These are phyloP conservation scores for Cylas formicarius DNA, from an alignment of 1,140 invertebrate genomes.

Conservation along the genomic window DNA sequence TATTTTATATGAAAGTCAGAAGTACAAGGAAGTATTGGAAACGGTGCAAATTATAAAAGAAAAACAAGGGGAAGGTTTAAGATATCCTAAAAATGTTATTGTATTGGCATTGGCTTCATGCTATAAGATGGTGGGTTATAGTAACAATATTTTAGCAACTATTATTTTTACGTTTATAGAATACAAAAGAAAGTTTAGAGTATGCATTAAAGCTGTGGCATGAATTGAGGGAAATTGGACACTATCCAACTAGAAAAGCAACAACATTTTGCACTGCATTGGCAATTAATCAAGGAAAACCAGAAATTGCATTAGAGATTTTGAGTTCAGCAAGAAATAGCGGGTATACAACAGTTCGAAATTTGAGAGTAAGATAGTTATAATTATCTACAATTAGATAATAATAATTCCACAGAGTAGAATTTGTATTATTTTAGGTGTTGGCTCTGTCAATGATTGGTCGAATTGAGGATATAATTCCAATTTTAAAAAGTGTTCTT, in stretches of 20 bases:
- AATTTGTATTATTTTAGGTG: constrained; percentile 41
- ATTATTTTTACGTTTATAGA: no score
- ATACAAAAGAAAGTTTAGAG: constrained; percentile 61
- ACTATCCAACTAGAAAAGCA: constrained; percentile 51
- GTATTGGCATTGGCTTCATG: constrained; percentile 60
- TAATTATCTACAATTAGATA: background rate
- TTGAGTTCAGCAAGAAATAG: constrained; percentile 45
- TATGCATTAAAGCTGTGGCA: constrained; percentile 54
- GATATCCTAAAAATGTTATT: constrained; percentile 60
- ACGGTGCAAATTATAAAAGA: constrained; percentile 54
- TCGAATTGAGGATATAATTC: constrained; percentile 56
- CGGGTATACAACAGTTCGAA: constrained; percentile 60
- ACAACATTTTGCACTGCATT: constrained; percentile 55
- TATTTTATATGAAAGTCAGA: constrained; percentile 60
- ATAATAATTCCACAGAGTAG: no score
- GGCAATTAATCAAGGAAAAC: constrained; percentile 59
- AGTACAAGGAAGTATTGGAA: constrained; percentile 60
- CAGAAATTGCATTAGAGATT: constrained; percentile 61
- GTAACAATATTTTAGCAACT: background rate
- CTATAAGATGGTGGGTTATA: constrained; percentile 63
- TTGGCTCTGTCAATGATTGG: constrained; percentile 52
- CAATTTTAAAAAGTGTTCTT: constrained; percentile 51
- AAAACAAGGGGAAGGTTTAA: constrained; percentile 50
- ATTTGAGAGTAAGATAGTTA: constrained; percentile 52
- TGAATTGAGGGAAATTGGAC: constrained; percentile 48